Conservation (phyloP, 2,797 vertebrate species). For the Cyclura pinguis region DNA sequence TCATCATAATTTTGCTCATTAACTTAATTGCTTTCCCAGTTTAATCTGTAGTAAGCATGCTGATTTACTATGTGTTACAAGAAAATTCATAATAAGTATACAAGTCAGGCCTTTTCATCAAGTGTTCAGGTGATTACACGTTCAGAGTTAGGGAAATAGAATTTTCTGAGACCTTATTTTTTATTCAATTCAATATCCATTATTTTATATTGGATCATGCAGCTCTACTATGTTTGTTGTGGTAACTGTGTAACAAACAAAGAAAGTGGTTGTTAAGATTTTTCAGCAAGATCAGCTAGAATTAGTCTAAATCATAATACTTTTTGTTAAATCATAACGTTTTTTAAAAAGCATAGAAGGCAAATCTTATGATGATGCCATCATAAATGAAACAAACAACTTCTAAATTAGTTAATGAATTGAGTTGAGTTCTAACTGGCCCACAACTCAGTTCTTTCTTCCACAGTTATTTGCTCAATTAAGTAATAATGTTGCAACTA, state of each 20-base stretch:
- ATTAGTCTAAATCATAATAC: constrained; percentile 15
- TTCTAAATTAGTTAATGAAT: constrained; percentile 34
- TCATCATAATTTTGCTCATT: neutral
- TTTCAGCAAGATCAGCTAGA: constrained; percentile 54
- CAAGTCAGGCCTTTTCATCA: neutral
- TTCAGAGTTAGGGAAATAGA: neutral
- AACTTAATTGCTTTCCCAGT: neutral
- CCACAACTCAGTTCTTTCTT: no score
- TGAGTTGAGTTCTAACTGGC: neutral
- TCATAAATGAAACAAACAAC: neutral
- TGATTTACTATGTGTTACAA: neutral
- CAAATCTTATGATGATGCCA: constrained; percentile 27
- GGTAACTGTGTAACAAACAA: neutral
- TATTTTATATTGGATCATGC: neutral
- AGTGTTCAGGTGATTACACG: neutral
- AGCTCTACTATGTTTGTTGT: no score
- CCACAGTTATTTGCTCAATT: no score
- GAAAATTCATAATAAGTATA: neutral
- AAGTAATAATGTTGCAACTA: no score
- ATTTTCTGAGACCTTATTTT: neutral
- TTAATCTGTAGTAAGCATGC: neutral
- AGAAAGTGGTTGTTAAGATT: neutral
- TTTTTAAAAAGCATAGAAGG: constrained; percentile 10
- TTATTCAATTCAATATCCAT: neutral
- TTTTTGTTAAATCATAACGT: no score